Percentiles rank a stretch among this genome's conserved stretches.
These are phyloP conservation scores for Burhinus bistriatus DNA, from an alignment of 2,113 vertebrate genomes.

Conservation along the genomic window DNA sequence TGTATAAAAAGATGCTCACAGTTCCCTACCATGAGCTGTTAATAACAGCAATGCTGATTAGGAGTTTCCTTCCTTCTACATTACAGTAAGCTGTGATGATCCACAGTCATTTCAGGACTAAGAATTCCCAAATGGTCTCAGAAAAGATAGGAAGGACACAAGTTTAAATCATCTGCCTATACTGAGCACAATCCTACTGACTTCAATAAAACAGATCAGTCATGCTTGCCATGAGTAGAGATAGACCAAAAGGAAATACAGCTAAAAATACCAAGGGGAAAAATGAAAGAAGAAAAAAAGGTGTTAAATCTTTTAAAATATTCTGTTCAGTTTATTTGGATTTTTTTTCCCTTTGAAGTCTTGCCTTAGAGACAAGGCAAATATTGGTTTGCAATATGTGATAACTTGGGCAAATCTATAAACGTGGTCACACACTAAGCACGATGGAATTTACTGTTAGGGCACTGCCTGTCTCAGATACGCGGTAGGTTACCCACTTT, in stretches of 20 bases:
- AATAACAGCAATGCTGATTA: neutral
- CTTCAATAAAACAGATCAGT: slow-evolving; percentile 21
- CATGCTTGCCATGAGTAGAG: neutral
- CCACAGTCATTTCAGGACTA: neutral
- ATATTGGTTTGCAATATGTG: neutral
- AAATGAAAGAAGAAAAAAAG: neutral
- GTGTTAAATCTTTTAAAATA: neutral
- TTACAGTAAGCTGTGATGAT: neutral
- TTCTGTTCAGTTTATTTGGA: neutral
- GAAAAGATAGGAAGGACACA: neutral
- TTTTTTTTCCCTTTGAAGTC: neutral
- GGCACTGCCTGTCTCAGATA: neutral
- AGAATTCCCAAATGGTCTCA: neutral
- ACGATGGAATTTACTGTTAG: neutral
- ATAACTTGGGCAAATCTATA: neutral
- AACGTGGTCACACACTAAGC: neutral
- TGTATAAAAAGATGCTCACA: neutral
- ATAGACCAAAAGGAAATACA: neutral
- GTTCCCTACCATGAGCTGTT: neutral
- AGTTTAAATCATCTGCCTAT: slow-evolving; percentile 25
- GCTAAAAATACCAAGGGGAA: neutral
- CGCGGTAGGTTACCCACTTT: neutral
- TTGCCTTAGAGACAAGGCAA: neutral
- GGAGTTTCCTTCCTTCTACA: neutral
- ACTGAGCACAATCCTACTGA: neutral